phyloP scores from a whole-genome alignment of 1,140 invertebrate species.

The Caenorhabditis briggsae region DNA sequence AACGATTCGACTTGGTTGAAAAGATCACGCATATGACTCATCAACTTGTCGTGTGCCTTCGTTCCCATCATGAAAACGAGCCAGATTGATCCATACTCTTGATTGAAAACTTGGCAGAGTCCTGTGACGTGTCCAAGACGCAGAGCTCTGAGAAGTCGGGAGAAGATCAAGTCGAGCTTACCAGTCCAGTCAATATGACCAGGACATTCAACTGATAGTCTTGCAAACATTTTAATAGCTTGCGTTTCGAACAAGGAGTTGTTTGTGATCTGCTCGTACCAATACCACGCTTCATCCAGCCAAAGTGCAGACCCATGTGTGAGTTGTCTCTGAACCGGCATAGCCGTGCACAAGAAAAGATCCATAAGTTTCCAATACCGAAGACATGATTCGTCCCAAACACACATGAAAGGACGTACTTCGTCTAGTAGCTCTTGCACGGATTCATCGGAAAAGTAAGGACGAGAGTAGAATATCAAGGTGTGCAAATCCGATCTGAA shows the following conservation, averaged over 20 bases:
- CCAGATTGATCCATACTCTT: constrained; percentile 55
- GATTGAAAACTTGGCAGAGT: constrained; percentile 53
- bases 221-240: constrained; percentile 74
- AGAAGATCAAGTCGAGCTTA: constrained; percentile 83
- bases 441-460: constrained; percentile 84
- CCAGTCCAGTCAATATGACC: constrained; percentile 88
- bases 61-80: constrained; percentile 55
- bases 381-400: constrained; percentile 83
- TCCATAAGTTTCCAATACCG: constrained; percentile 83
- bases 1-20: constrained; percentile 89
- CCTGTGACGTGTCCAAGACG: constrained; percentile 56
- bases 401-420: constrained; percentile 85
- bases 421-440: constrained; percentile 91
- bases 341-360: constrained; percentile 82
- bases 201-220: constrained; percentile 84
- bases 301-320: constrained; percentile 81
- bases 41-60: constrained; percentile 78
- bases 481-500: constrained; percentile 71
- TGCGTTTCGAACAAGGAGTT: constrained; percentile 68
- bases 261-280: constrained; percentile 65
- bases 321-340: constrained; percentile 15
- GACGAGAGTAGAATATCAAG: constrained; percentile 71
- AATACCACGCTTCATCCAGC: constrained; percentile 85
- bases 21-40: constrained; percentile 86
- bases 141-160: constrained; percentile 83